Evolutionary conservation across 2,113 vertebrate genomes (phyloP).

Genomic region (Sigmodon hispidus): DNA sequence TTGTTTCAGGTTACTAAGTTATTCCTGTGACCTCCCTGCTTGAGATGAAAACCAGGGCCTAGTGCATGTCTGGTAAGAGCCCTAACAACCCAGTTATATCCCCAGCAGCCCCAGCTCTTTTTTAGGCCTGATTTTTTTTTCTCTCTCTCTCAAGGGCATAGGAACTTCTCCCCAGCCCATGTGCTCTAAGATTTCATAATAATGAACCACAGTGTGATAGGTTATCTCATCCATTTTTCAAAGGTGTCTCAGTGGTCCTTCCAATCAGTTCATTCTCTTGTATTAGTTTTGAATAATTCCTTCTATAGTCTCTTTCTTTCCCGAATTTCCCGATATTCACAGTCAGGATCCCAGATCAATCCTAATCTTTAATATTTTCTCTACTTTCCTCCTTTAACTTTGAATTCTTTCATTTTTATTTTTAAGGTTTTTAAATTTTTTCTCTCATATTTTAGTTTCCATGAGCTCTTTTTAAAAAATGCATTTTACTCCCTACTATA

Average conservation of each 20-base stretch:
- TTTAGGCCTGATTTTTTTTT: background rate
- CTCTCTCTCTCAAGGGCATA: background rate
- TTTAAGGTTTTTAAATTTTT: conserved; percentile 10
- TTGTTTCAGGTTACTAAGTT: background rate
- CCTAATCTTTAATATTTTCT: conserved; percentile 11
- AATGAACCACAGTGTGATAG: background rate
- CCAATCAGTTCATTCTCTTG: conserved; percentile 6
- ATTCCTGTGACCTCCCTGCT: background rate
- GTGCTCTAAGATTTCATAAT: background rate
- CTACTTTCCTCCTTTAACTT: background rate
- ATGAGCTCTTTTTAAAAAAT: background rate
- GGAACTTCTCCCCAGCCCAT: background rate
- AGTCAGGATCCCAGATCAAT: background rate
- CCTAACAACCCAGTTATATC: background rate
- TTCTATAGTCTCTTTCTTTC: conserved; percentile 11
- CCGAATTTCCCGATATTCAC: background rate
- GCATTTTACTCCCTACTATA: background rate
- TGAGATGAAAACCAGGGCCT: background rate
- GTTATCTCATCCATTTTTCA: background rate
- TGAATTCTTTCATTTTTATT: conserved; percentile 32
- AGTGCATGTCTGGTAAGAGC: background rate
- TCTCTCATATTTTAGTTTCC: conserved; percentile 9
- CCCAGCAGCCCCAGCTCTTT: background rate
- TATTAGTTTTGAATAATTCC: conserved; percentile 26
- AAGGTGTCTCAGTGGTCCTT: background rate